Base-by-base conservation (phyloP, 1,140 invertebrate species). In the Drosophila repletoides region DNA sequence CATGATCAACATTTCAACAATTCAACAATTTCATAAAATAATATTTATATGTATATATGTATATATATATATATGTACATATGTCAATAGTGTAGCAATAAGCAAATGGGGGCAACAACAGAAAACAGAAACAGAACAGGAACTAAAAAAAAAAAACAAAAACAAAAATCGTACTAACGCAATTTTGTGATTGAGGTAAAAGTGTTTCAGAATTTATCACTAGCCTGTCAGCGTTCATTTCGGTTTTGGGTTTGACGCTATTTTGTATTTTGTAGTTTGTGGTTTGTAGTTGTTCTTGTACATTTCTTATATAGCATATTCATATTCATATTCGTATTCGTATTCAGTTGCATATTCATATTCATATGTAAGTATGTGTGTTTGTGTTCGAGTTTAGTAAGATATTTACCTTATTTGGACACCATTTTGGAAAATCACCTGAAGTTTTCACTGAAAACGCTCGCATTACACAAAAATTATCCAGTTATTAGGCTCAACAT, bases 371-470 rank as follows among this genome's bases (percentile, higher is more conserved):
- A 43, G 14, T 55, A 12, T 59, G n/a, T 40, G 29, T 60, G 14
- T 31, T 15, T 46, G 22, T 56, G 22, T 38, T 9, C 40, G 53
- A 36, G 45, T 72, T 46, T 76, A 46, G 74, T 86, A 72, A 84
- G 65, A 86, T 86, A 84, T 79, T 84, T 84, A 84, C 79, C 79
- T 84, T 83, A 84, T 84, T 77, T 77, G 41, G 72, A 81, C 68
- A 71, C 68, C 64, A 33, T 67, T 60, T 52, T 55, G 61, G 40
- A 59, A 72, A 58, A 72, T 73, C 77, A 73, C 65, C 68, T 68
- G 76, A 81, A 76, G 76, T 83, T 83, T 79, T 83, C 79, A 84
- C 79, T 84, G 79, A 84, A 84, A 84, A 84, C 79, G 79, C 79
- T 84, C 80, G 63, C 66, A 74, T 63, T 83, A 51, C 58, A 70